Evolutionary conservation across 1,140 invertebrate genomes (phyloP).

Genomic region (Cepaea nemoralis): DNA sequence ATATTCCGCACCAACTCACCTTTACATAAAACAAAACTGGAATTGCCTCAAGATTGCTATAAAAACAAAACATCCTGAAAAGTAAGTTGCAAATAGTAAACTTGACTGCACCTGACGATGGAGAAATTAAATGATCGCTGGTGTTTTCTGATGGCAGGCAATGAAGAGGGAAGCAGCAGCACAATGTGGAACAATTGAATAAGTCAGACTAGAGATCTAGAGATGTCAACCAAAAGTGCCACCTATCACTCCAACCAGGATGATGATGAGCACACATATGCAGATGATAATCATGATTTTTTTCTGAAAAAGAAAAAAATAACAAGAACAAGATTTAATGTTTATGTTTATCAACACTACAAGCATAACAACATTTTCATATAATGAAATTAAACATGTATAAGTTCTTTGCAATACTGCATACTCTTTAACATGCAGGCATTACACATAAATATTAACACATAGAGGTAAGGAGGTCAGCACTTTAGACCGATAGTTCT

Average conservation of each 20-base stretch:
- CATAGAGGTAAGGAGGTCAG: too few species aligned
- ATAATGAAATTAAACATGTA: too few species aligned
- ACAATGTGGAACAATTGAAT: slow-evolving; percentile 20
- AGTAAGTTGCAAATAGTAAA: background rate
- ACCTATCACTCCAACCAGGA: slow-evolving; percentile 83
- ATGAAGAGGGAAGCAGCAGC: slow-evolving; percentile 11
- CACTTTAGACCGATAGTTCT: too few species aligned
- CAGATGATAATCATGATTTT: slow-evolving; percentile 99
- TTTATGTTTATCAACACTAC: too few species aligned
- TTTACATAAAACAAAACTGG: background rate
- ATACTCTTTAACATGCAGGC: too few species aligned
- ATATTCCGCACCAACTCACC: too few species aligned
- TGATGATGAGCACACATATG: slow-evolving; percentile 88
- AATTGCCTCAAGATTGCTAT: background rate
- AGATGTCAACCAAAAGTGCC: slow-evolving; percentile 75
- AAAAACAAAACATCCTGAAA: background rate
- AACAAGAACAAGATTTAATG: slow-evolving; percentile 28
- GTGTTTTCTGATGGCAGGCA: background rate
- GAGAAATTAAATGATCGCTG: background rate
- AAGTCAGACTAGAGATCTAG: slow-evolving; percentile 19
- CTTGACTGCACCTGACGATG: background rate
- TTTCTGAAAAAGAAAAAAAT: slow-evolving; percentile 84
- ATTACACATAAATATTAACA: too few species aligned
- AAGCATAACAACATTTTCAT: too few species aligned
- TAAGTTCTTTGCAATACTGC: too few species aligned